Base-by-base conservation (phyloP, 2,888 invertebrate genomes). In the Tipula lateralis region DNA sequence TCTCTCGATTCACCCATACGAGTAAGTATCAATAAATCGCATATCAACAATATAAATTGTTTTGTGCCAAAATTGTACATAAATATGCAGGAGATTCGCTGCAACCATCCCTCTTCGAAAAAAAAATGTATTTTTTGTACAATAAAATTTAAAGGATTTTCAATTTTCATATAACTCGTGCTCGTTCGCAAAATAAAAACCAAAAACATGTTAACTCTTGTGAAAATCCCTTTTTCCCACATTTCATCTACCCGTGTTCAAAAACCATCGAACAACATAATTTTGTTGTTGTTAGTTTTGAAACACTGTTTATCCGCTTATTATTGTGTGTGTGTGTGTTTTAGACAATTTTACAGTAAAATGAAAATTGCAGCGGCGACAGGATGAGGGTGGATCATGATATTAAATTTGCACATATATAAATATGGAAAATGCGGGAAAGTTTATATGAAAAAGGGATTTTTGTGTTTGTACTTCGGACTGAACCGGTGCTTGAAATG, bases 291-390 rank as follows among this genome's bases (percentile, higher is more conserved):
- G 66, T 66, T 66, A 66, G 66, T 66, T 66, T 66, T 66, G 16
- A 24, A 66, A 66, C 66, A 66, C n/a, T n/a, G 66, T 66, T 66
- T 66, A 66, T 66, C 66, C 66, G 66, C 66, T 66, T 66, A 66
- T 66, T 66, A 66, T 66, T 66, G 24, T 66, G 66, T 39, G 9
- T 44, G 19, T 66, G 24, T 66, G 66, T 39, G 9, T 44, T 66
- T 66, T 24, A 19, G 24, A 66, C 19, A 66, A 24, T 24, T 66
- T 66, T 66, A 66, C 66, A 66, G 24, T n/a, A 66, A 66, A 24
- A 66, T 9, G 19, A 66, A 66, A 66, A 66, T 66, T 66, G 66
- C 66, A 66, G 9, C 24, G 9, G 24, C 3, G 6, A 32, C 9
- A 0, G 9, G 19, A 66, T 66, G 66, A 66, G 66, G 66, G 66